Evolutionary conservation across 2,113 vertebrate species (phyloP), one percentile per base, ranked within the genome.

Genomic region (Thamnaconus septentrionalis): DNA sequence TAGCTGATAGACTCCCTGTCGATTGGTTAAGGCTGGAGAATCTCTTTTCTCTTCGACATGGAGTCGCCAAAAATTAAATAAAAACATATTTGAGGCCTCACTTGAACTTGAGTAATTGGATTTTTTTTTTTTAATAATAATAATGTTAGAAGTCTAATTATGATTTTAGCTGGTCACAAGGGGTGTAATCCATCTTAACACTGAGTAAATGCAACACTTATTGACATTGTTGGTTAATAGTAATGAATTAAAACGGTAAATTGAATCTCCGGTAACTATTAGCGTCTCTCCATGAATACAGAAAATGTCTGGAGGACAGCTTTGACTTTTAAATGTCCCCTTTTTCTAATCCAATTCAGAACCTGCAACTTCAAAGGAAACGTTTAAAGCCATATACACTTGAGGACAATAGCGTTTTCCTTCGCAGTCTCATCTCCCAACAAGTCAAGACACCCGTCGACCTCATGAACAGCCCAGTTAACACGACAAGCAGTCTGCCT

Each of bases 81-180:
- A 68, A 79, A 76, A 75, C 61, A 42, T 61, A 76, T 40, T 56
- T 57, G 59, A 67, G 78, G 81, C 68, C 63, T 68, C 73, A 73
- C 80, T 90, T 88, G 75, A 85, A 78, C 60, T 53, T 65, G 47
- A 71, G 75, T 88, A 90, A 90, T 73, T 80, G 79, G 87, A 91
- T 89, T 91, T 88, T 83, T 80, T 68, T 78, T 31, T 31, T 31
- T 31, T 31, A 1, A 31, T n/a, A 78, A 75, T 64, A 70, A 79
- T 83, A 72, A 77, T 50, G 4, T 11, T n/a, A 3, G 10, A 10
- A 3, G 8, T 2, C 9, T 50, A 11, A 5, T 50, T 50, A 11
- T 50, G 4, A 2, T 50, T 50, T 8, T 50, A 50, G 9, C 5
- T 50, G 1, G 4, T 9, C 11, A 48, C 67, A 61, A 77, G 78